phyloP scores from a whole-genome alignment of 2,888 invertebrate species.

The Pseudanteris insignis region DNA sequence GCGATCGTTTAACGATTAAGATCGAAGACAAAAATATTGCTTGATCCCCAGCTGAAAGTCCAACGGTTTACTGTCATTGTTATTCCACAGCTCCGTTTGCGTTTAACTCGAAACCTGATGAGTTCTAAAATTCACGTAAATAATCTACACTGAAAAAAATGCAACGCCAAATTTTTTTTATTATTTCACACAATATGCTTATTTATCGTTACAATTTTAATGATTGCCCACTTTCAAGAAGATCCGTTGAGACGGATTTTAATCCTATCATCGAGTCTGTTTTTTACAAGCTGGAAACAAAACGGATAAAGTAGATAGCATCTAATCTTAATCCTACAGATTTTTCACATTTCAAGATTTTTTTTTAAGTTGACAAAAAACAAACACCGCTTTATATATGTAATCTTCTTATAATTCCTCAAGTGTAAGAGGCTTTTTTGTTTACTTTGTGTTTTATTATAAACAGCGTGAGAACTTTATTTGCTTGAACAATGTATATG shows the following conservation, averaged over 20 bases:
- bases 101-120: not conserved
- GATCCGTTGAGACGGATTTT: not conserved
- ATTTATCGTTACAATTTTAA: not conserved
- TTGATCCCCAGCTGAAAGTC: constrained; percentile 21
- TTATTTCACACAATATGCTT: not conserved
- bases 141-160: too few species aligned
- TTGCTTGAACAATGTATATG: too few species aligned
- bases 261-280: constrained; percentile 6
- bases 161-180: too few species aligned
- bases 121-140: too few species aligned
- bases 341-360: constrained; percentile 8
- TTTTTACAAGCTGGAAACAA: constrained; percentile 12
- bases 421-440: constrained; percentile 5
- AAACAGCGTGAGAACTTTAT: not conserved
- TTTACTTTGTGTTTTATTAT: constrained; percentile 1
- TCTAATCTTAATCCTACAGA: constrained; percentile 21
- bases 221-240: not conserved
- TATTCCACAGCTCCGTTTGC: not conserved
- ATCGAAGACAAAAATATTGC: constrained; percentile 49
- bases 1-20: constrained; percentile 57
- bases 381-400: constrained; percentile 3
- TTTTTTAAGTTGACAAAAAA: constrained; percentile 12
- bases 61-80: constrained; percentile 26
- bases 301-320: constrained; percentile 5
- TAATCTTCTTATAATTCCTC: constrained; percentile 9